Percentiles rank a stretch among this genome's conserved stretches.
Conservation (phyloP, 2,113 vertebrate species). For the Bos taurus region ARS-UCD2.0 NC_037333.1:96022001-96022500, state of each 20-base stretch:
- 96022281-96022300: neutral
- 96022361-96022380: neutral
- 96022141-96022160: fast-evolving
- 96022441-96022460: neutral
- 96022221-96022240: neutral
- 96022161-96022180: too few relatives aligned
- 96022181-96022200: neutral
- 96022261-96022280: neutral
- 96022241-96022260: neutral
- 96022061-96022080: too few relatives aligned
- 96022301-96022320: neutral
- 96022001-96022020: too few relatives aligned
- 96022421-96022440: fast-evolving
- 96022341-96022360: neutral
- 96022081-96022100: too few relatives aligned
- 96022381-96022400: neutral
- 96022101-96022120: too few relatives aligned
- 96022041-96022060: too few relatives aligned
- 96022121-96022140: fast-evolving
- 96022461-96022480: neutral
- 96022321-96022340: neutral
- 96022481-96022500: neutral
- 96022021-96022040: too few relatives aligned
- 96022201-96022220: neutral
- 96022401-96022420: neutral